Percentiles rank a stretch among this genome's conserved stretches.
Conservation (phyloP, 1,140 invertebrate genomes). For the Pseudomyrmex cubaensis region DNA sequence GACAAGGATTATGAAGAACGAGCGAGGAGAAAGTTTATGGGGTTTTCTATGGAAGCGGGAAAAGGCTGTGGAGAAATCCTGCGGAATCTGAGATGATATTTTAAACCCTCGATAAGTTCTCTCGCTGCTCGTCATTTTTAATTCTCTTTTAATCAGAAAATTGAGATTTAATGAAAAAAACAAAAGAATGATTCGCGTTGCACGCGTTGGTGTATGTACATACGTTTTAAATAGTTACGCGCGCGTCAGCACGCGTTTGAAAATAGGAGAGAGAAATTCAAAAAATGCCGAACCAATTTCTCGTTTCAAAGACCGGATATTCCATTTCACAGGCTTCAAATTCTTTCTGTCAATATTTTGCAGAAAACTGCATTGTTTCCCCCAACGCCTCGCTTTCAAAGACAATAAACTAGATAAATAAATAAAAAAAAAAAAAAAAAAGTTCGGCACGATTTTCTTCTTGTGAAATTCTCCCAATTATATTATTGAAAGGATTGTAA, state of each 20-base stretch:
- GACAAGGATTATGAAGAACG: not conserved
- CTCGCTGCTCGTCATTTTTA: not conserved
- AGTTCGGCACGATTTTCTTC: no score
- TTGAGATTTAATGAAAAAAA: slow-evolving; percentile 29
- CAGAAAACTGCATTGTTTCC: not conserved
- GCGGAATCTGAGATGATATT: not conserved
- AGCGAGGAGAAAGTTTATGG: not conserved
- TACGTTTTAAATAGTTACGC: not conserved
- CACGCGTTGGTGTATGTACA: not conserved
- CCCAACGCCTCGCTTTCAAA: not conserved
- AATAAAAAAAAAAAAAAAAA: not conserved
- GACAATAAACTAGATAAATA: not conserved
- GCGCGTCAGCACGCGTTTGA: not conserved
- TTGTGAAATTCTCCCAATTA: not conserved
- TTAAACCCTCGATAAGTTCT: not conserved
- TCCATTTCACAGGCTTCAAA: slow-evolving; percentile 6
- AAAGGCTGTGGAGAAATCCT: not conserved
- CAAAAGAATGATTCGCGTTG: no score
- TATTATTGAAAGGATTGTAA: not conserved
- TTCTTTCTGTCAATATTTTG: not conserved
- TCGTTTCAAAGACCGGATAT: slow-evolving; percentile 6
- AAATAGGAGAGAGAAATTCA: not conserved
- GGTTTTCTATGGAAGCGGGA: not conserved
- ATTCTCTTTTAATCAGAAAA: not conserved
- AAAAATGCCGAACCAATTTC: not conserved